Evolutionary conservation across 2,797 vertebrate genomes (phyloP).

Genomic region (Hippocampus kuda): DNA sequence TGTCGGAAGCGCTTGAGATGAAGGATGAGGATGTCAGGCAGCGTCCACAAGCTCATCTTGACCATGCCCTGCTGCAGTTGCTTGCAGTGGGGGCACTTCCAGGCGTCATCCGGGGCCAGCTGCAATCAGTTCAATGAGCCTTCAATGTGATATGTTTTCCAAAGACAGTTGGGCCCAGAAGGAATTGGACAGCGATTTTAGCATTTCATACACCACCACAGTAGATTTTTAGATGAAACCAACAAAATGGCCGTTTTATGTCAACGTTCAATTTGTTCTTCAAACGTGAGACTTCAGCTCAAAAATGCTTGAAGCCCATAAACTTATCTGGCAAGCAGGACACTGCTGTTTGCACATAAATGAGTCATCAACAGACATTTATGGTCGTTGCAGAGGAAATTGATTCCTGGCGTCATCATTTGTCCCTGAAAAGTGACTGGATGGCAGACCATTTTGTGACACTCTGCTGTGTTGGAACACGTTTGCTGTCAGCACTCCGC

Average conservation of each 20-base stretch:
- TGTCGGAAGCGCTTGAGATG: conserved; percentile 88
- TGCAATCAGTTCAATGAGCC: conserved; percentile 27
- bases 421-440: too few relatives aligned
- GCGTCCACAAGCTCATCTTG: conserved; percentile 86
- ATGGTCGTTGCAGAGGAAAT: too few relatives aligned
- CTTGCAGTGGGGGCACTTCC: conserved; percentile 83
- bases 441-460: too few relatives aligned
- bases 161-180: background rate
- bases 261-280: background rate
- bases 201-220: background rate
- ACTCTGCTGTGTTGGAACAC: too few relatives aligned
- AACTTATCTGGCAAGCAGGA: background rate
- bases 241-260: background rate
- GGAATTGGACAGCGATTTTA: background rate
- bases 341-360: background rate
- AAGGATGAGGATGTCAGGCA: conserved; percentile 86
- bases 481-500: too few relatives aligned
- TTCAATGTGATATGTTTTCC: background rate
- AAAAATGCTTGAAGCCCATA: background rate
- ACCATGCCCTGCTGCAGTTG: conserved; percentile 81
- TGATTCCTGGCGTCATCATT: too few relatives aligned
- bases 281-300: too few relatives aligned
- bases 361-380: background rate
- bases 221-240: background rate
- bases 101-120: conserved; percentile 84